A percentile compares a stretch with the other conserved stretches of the same genome.
phyloP scores from a whole-genome alignment of 2,113 vertebrate genomes.

The Eubucco bourcierii region DNA sequence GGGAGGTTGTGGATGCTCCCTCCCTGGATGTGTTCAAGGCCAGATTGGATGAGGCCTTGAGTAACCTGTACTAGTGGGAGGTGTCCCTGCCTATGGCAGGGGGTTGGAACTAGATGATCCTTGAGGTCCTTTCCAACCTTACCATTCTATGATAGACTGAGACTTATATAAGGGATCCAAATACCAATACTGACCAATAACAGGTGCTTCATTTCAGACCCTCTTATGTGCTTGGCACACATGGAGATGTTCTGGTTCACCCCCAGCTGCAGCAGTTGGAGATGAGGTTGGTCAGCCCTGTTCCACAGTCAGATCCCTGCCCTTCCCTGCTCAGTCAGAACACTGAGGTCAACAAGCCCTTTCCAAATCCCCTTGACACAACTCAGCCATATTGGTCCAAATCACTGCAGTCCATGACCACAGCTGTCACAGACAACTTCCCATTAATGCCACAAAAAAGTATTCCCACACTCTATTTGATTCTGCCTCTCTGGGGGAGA shows the following conservation, averaged over 20 bases:
- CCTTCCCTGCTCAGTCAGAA: neutral
- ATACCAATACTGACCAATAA: fast-evolving
- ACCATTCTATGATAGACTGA: neutral
- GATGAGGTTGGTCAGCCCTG: neutral
- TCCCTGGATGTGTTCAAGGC: too few species aligned
- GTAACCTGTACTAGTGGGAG: too few species aligned
- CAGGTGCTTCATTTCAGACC: neutral
- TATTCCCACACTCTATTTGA: neutral
- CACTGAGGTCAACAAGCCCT: neutral
- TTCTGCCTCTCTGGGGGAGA: neutral
- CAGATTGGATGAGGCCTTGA: too few species aligned
- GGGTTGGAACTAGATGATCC: too few species aligned
- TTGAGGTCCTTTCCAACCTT: too few species aligned
- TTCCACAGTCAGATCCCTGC: neutral
- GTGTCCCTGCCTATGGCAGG: too few species aligned
- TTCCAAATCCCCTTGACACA: neutral
- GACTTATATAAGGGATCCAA: neutral
- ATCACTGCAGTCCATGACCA: fast-evolving
- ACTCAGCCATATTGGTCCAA: neutral
- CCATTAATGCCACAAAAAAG: neutral
- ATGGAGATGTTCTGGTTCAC: too few species aligned
- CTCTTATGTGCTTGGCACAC: fast-evolving
- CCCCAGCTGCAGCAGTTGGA: neutral
- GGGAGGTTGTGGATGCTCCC: too few species aligned
- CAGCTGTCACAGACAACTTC: neutral